Evolutionary conservation across 2,888 invertebrate genomes (phyloP), one percentile per base, ranked within the genome.

Genomic region (Pseudeuparius sepicola): DNA sequence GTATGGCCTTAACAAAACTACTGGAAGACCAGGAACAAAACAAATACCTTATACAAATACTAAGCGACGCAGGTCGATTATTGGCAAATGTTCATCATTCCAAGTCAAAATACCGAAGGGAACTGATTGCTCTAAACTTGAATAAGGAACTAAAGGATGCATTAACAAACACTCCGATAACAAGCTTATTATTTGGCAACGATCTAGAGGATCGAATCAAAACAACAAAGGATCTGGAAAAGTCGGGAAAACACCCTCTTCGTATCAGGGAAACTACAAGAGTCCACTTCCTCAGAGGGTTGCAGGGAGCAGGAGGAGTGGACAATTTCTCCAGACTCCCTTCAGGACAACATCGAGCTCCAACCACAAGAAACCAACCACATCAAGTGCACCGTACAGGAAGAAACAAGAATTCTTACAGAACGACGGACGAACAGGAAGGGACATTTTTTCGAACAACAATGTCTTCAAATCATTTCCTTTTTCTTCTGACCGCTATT

Each of bases 81-180:
- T 26, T 36, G n/a, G 24, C 31, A 6, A 31, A 36, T 29, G 13
- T 36, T 3, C 29, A 29, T 24, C 31, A 31, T 25, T 31, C 25
- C 5, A 31, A 36, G 14, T 36, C 36, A 11, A 3, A 26, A 7
- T 36, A 31, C n/a, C 31, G 30, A 4, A 20, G 14, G 4, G 24
- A 32, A 2, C 13, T 28, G n/a, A 17, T 29, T 7, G 4, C 31
- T 14, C n/a, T 31, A 3, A 36, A 24, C 14, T 14, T 36, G 12
- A 34, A 34, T 13, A 34, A 11, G 13, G 34, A 34, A 3, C 7
- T 34, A 9, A 34, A 30, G n/a, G 29, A 36, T 3, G 23, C 28
- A 3, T 13, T 36, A 13, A 10, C 16, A 4, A 27, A 24, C 5
- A 36, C 30, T 6, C 24, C 29, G 13, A 14, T 31, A 4, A 20